These are phyloP conservation scores for Ammospiza caudacuta DNA, from an alignment of 2,113 vertebrate genomes.

Conservation along the genomic window DNA sequence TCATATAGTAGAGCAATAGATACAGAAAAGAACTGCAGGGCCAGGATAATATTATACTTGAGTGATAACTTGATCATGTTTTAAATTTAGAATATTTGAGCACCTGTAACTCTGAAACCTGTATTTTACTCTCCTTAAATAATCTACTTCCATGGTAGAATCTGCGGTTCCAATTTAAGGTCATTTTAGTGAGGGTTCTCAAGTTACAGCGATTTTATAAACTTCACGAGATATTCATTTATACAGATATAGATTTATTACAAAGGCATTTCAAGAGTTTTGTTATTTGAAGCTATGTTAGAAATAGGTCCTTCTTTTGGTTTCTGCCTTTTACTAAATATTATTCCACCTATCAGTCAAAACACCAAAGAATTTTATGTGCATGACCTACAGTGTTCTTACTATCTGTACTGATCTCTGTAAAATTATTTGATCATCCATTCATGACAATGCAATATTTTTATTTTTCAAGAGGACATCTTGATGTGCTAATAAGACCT, in stretches of 20 bases:
- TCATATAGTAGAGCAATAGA: neutral
- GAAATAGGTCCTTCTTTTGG: neutral
- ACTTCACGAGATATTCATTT: neutral
- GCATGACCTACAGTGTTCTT: neutral
- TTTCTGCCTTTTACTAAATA: neutral
- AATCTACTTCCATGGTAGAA: neutral
- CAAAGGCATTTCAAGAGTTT: constrained; percentile 3
- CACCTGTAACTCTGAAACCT: neutral
- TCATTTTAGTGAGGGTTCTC: neutral
- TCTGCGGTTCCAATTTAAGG: neutral
- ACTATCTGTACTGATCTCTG: neutral
- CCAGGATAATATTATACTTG: neutral
- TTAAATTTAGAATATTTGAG: neutral
- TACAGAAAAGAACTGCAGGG: neutral
- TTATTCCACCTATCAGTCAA: neutral
- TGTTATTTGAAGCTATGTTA: neutral
- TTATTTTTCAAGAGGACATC: neutral
- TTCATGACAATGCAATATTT: neutral
- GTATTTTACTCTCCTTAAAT: neutral
- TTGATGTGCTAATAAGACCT: neutral
- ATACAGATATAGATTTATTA: neutral
- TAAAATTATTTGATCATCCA: neutral
- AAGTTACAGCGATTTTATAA: neutral
- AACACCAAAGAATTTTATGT: neutral
- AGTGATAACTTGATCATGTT: neutral